Evolutionary conservation across 1,140 invertebrate species (phyloP).

Genomic region (Himalopsyche phryganea): DNA sequence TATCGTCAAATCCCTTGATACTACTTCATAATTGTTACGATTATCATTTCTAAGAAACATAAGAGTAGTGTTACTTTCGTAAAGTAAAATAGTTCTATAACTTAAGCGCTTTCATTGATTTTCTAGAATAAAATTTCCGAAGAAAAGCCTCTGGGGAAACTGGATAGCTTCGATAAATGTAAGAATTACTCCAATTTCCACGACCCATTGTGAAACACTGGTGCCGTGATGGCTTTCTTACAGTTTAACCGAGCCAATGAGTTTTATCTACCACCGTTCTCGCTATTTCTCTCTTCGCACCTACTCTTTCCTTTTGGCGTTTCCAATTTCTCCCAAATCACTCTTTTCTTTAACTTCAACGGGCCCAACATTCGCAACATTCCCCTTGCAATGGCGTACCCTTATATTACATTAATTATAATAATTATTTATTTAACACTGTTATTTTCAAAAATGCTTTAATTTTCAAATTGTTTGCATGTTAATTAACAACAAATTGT

Average conservation of each 20-base stretch:
- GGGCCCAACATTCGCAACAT: neutral
- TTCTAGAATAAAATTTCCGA: neutral
- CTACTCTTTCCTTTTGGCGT: neutral
- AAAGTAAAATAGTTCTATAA: too few species aligned
- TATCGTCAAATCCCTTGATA: too few species aligned
- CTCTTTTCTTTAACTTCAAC: conserved; percentile 1
- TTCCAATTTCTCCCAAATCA: conserved; percentile 18
- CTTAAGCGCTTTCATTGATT: too few species aligned
- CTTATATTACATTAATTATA: too few species aligned
- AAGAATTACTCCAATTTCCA: conserved; percentile 6
- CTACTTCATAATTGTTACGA: too few species aligned
- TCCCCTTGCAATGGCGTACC: too few species aligned
- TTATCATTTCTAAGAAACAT: too few species aligned
- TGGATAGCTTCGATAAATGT: neutral
- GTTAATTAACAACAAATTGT: too few species aligned
- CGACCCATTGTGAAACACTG: neutral
- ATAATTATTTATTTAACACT: too few species aligned
- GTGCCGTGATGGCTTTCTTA: conserved; percentile 9
- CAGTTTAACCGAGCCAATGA: conserved; percentile 11
- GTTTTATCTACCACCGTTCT: neutral
- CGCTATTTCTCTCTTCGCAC: neutral
- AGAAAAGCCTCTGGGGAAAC: neutral
- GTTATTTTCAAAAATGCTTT: too few species aligned
- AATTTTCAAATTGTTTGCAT: too few species aligned
- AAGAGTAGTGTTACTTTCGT: too few species aligned